These are phyloP conservation scores for Pogonomyrmex barbatus DNA, from an alignment of 1,140 invertebrate genomes.

Conservation along the genomic window DNA sequence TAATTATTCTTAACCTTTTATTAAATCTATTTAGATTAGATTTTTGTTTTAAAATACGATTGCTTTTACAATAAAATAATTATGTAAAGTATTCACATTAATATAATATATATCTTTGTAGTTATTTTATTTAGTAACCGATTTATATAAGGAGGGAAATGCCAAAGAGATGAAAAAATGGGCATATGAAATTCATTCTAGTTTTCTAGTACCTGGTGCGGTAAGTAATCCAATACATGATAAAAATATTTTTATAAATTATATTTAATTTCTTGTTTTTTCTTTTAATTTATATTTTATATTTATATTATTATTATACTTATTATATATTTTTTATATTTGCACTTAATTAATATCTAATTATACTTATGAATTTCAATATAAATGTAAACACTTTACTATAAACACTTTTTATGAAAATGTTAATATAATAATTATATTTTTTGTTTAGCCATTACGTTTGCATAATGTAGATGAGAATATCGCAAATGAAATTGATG, in stretches of 20 bases:
- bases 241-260: slow-evolving; percentile 32
- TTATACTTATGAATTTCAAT: not conserved
- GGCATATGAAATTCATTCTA: slow-evolving; percentile 99
- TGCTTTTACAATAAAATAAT: not conserved
- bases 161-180: slow-evolving; percentile 97
- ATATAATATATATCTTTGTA: slow-evolving; percentile 84
- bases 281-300: not conserved
- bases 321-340: not conserved
- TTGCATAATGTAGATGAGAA: slow-evolving; percentile 94
- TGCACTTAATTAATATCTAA: not conserved
- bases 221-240: slow-evolving; percentile 84
- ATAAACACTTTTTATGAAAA: slow-evolving; percentile 37
- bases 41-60: not conserved
- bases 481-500: slow-evolving; percentile 95
- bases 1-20: not conserved
- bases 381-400: slow-evolving; percentile 38
- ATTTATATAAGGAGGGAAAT: slow-evolving; percentile 93
- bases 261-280: not conserved
- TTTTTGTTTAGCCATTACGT: slow-evolving; percentile 90
- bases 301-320: slow-evolving; percentile 43
- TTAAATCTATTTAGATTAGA: slow-evolving; percentile 13
- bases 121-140: slow-evolving; percentile 96
- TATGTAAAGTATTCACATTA: slow-evolving; percentile 44
- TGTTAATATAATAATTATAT: slow-evolving; percentile 53
- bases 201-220: slow-evolving; percentile 96